Percentiles rank a stretch among this genome's conserved stretches.
phyloP scores from a whole-genome alignment of 2,113 vertebrate genomes.

The Bujurquina vittata region DNA sequence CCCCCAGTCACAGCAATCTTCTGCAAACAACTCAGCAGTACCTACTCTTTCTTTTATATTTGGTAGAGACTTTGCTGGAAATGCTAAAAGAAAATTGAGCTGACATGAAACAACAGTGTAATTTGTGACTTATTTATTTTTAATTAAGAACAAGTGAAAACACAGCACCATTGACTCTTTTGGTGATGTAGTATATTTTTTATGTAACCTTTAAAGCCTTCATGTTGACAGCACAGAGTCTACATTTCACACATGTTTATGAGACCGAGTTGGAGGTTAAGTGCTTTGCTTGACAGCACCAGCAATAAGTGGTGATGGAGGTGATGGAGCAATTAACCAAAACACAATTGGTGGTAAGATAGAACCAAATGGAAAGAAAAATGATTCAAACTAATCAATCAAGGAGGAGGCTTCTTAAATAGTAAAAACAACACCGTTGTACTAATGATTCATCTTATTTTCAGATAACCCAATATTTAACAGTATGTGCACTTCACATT shows the following conservation, averaged over 20 bases:
- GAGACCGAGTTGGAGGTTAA: slow-evolving; percentile 1
- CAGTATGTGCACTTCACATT: background rate
- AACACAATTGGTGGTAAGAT: background rate
- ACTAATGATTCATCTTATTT: background rate
- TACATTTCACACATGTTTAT: slow-evolving; percentile 12
- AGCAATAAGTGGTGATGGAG: background rate
- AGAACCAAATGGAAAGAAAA: background rate
- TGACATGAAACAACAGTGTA: background rate
- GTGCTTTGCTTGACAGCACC: background rate
- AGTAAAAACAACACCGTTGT: background rate
- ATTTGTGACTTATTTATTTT: background rate
- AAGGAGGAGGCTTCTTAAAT: background rate
- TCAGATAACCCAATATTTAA: background rate
- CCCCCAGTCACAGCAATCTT: background rate
- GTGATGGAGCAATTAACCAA: background rate
- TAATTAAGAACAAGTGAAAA: background rate
- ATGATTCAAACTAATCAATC: background rate
- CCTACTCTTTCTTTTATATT: background rate
- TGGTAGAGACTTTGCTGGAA: background rate
- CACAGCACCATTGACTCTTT: background rate
- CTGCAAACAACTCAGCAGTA: background rate
- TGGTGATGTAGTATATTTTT: background rate
- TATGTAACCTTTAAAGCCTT: background rate
- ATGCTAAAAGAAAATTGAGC: background rate
- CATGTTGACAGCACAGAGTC: background rate